Conservation (phyloP, 2,113 vertebrate species). For the Seriola rivoliana region DNA sequence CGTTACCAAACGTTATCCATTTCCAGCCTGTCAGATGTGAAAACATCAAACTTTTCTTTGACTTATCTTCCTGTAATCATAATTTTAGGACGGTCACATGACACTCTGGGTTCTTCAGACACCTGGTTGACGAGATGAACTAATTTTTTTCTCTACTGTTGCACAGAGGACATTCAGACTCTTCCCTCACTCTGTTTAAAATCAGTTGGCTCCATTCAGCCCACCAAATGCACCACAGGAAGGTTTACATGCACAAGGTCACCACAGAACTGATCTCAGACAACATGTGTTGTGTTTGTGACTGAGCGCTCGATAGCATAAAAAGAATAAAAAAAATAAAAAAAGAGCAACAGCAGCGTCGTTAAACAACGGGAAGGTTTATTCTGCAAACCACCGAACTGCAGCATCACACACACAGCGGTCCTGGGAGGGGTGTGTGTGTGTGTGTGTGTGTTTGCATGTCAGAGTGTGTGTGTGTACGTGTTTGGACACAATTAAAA, state of each 20-base stretch:
- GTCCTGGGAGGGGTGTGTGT: background rate
- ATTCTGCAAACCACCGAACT: slow-evolving; percentile 28
- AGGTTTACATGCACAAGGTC: slow-evolving; percentile 40
- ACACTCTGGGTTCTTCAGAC: too few species aligned
- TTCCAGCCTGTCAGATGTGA: too few species aligned
- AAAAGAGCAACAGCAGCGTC: slow-evolving; percentile 1
- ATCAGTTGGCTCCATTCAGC: background rate
- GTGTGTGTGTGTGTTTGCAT: slow-evolving; percentile 45
- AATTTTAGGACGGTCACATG: too few species aligned
- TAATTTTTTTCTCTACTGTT: too few species aligned
- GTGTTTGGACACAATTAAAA: slow-evolving; percentile 78
- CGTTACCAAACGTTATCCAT: too few species aligned
- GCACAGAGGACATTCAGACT: background rate
- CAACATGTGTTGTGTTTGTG: slow-evolving; percentile 37
- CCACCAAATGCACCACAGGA: slow-evolving; percentile 42
- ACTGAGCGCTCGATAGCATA: slow-evolving; percentile 23
- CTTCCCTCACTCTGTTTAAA: background rate
- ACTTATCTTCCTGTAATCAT: too few species aligned
- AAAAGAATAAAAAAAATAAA: background rate
- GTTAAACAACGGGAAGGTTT: slow-evolving; percentile 26
- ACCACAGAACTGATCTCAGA: slow-evolving; percentile 34
- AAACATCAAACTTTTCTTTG: too few species aligned
- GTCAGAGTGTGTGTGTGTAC: slow-evolving; percentile 17
- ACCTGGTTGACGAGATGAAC: too few species aligned
- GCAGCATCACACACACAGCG: slow-evolving; percentile 3